These are phyloP conservation scores for Andrena bucephala DNA, from an alignment of 2,888 invertebrate genomes.

Conservation along the genomic window DNA sequence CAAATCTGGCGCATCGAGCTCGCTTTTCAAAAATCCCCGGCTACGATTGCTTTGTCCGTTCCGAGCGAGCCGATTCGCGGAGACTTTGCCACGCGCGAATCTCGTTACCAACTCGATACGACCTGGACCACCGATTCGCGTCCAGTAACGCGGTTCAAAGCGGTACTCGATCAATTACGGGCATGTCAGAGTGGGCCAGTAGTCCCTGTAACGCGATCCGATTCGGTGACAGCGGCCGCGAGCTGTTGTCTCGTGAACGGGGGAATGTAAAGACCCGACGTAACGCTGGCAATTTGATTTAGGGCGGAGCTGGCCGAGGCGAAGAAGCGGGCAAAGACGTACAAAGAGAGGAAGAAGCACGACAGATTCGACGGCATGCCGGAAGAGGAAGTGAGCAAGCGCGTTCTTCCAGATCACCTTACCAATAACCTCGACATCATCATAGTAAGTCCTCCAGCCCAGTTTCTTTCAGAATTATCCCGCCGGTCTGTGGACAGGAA, in stretches of 20 bases:
- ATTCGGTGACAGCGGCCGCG: background rate
- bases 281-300: conserved; percentile 51
- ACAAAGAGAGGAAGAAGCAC: conserved; percentile 96
- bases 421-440: conserved; percentile 97
- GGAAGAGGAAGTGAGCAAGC: conserved; percentile 97
- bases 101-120: background rate
- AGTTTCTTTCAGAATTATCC: too few species aligned
- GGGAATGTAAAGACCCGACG: background rate
- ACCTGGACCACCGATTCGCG: background rate
- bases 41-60: too few species aligned
- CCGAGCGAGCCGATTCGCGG: background rate
- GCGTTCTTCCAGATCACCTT: conserved; percentile 97
- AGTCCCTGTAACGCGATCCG: background rate
- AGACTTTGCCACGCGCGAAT: background rate
- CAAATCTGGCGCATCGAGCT: background rate
- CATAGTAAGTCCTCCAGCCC: conserved; percentile 92
- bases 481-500: too few species aligned
- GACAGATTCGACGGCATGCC: conserved; percentile 98
- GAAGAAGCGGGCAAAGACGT: conserved; percentile 84
- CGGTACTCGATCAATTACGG: background rate
- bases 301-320: conserved; percentile 85
- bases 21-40: background rate
- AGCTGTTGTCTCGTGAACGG: background rate
- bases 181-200: background rate
- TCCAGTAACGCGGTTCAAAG: background rate